Evolutionary conservation across 1,140 invertebrate genomes (phyloP).

Genomic region (Spodoptera litura): DNA sequence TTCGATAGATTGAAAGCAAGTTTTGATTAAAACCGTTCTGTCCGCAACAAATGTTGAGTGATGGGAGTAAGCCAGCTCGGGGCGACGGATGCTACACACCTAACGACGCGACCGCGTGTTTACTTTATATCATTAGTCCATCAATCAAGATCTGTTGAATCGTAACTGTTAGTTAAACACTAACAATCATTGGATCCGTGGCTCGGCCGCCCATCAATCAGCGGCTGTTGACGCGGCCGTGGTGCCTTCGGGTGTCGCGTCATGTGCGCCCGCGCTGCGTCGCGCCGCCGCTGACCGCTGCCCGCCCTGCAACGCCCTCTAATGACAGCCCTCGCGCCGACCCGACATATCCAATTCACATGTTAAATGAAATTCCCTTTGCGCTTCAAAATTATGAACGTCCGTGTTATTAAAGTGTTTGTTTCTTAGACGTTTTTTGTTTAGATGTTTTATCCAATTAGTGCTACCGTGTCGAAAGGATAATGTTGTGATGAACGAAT

Average conservation of each 20-base stretch:
- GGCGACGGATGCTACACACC: constrained; percentile 60
- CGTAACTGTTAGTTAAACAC: constrained; percentile 83
- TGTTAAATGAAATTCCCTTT: constrained; percentile 85
- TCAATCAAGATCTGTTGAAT: constrained; percentile 83
- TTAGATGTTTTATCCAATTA: constrained; percentile 83
- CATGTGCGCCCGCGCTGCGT: not conserved
- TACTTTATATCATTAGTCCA: constrained; percentile 84
- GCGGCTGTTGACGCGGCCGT: constrained; percentile 68
- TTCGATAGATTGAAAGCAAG: constrained; percentile 38
- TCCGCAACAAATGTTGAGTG: constrained; percentile 52
- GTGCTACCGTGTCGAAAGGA: constrained; percentile 86
- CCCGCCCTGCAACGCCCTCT: constrained; percentile 58
- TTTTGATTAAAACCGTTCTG: constrained; percentile 53
- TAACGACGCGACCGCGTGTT: constrained; percentile 67
- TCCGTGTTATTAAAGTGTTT: constrained; percentile 83
- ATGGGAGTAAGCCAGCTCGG: constrained; percentile 58
- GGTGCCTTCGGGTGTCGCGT: constrained; percentile 63
- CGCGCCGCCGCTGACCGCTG: constrained; percentile 13
- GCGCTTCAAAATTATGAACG: constrained; percentile 79
- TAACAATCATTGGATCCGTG: constrained; percentile 73
- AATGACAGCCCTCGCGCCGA: constrained; percentile 75
- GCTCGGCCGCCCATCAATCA: constrained; percentile 78
- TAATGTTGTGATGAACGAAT: constrained; percentile 82
- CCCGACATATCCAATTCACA: constrained; percentile 83
- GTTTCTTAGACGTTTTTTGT: constrained; percentile 82